Evolutionary conservation across 37 sponge, comb jelly and placozoan genomes (phyloP), one percentile per base, ranked within the genome.

Genomic region (Diacarnus erythraeanus): DNA sequence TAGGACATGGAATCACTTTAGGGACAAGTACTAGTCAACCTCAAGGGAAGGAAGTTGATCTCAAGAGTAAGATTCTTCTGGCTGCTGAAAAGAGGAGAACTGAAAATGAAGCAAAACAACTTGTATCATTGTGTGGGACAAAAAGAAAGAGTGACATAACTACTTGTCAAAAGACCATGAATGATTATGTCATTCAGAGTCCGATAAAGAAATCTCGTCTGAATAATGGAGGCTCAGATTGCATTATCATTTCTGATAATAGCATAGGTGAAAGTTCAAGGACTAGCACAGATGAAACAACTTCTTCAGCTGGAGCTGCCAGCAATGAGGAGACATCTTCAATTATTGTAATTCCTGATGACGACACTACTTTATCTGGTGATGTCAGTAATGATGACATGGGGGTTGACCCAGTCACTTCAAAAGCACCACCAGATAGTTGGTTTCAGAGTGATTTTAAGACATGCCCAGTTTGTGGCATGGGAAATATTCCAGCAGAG

Each of bases 381-480:
- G 51, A 47, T 23, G 26, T 27, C 64, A 63, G 8, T 27, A 15
- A 27, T 35, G 69, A 69, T 69, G 69, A 69, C 39, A 69, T 9
- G 6, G 35, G 38, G 3, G 31, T 3, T 17, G 39, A 69, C 3
- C 20, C 37, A 37, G 36, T 69, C 10, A 31, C 9, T 5, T 37
- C 18, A 25, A 61, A 12, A 61, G 18, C 29, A 6, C 71, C 71
- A 4, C 41, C 38, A 4, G 66, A 65, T 3, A 25, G 22, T 25
- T 26, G 27, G 61, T 65, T 40, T 43, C 30, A 20, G 8, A 20
- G 12, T 43, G 75, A 47, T 9, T 63, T 81, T 39, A 81, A 59
- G 40, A 87, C 69, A 38, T 88, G 88, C 41, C 88, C 88, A 44
- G 78, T 88, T 33, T 88, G 88, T 76, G 83, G 83, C 6, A 81